Evolutionary conservation across 2,797 vertebrate genomes (phyloP).

Genomic region (Amniataba percoides): DNA sequence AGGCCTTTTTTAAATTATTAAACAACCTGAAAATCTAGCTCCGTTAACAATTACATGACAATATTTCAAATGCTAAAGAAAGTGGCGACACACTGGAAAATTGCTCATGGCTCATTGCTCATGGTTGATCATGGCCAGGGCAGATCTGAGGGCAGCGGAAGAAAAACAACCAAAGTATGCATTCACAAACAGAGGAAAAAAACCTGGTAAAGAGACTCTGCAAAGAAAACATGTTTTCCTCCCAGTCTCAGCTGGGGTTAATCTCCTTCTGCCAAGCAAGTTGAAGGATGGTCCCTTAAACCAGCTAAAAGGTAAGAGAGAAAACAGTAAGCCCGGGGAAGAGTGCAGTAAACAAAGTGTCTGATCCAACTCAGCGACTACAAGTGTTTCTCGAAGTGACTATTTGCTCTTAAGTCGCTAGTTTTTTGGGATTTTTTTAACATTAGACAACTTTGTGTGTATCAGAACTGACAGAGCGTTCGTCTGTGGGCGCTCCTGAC

Average conservation of each 20-base stretch:
- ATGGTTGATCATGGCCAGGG: neutral
- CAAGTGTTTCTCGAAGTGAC: neutral
- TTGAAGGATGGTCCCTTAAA: neutral
- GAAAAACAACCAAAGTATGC: neutral
- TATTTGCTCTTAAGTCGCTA: neutral
- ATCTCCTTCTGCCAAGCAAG: neutral
- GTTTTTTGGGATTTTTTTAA: neutral
- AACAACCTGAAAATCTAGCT: too few species aligned
- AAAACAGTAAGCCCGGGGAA: neutral
- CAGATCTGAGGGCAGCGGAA: neutral
- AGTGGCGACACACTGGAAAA: neutral
- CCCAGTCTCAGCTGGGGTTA: neutral
- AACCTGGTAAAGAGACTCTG: conserved; percentile 1
- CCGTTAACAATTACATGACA: too few species aligned
- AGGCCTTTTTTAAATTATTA: too few species aligned
- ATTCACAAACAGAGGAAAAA: neutral
- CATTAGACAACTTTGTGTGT: neutral
- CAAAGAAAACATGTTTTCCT: neutral
- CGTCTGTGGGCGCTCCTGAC: neutral
- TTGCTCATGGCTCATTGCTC: too few species aligned
- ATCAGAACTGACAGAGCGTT: neutral
- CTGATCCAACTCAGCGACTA: neutral
- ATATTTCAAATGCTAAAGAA: neutral
- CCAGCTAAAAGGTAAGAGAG: neutral
- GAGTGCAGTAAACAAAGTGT: neutral